phyloP scores from a whole-genome alignment of 2,888 invertebrate species.

The Agonopterix heracliana region DNA sequence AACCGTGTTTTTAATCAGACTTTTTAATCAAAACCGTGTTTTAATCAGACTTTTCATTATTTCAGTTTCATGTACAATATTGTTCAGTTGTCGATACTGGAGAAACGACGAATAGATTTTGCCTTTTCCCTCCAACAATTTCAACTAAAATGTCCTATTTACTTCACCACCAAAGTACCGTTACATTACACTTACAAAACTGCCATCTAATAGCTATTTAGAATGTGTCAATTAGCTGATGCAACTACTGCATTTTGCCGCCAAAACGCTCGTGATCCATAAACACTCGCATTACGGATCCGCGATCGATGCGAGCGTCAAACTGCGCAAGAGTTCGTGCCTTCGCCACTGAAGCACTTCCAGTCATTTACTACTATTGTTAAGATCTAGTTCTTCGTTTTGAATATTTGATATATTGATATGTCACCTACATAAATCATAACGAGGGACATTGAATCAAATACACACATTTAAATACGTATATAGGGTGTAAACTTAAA shows the following conservation, averaged over 20 bases:
- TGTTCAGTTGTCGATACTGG: too few species aligned
- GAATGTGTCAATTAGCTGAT: background rate
- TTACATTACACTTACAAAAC: too few species aligned
- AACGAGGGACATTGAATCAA: background rate
- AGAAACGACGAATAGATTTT: too few species aligned
- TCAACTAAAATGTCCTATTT: too few species aligned
- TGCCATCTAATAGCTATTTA: too few species aligned
- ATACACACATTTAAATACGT: background rate
- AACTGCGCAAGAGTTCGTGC: constrained; percentile 37
- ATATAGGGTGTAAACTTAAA: too few species aligned
- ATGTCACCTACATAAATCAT: background rate
- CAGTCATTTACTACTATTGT: constrained; percentile 14
- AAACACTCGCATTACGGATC: constrained; percentile 1
- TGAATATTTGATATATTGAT: background rate
- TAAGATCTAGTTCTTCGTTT: constrained; percentile 17
- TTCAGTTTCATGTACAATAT: too few species aligned
- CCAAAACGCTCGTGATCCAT: constrained; percentile 16
- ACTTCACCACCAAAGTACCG: too few species aligned
- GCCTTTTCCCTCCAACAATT: too few species aligned
- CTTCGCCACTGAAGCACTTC: constrained; percentile 12
- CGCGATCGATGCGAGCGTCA: constrained; percentile 1
- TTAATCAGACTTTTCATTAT: too few species aligned
- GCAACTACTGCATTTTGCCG: background rate
- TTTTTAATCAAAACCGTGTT: too few species aligned
- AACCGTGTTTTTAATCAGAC: too few species aligned